Evolutionary conservation across 2,113 vertebrate species (phyloP), one percentile per base, ranked within the genome.

Genomic region (Mus spicilegus): DNA sequence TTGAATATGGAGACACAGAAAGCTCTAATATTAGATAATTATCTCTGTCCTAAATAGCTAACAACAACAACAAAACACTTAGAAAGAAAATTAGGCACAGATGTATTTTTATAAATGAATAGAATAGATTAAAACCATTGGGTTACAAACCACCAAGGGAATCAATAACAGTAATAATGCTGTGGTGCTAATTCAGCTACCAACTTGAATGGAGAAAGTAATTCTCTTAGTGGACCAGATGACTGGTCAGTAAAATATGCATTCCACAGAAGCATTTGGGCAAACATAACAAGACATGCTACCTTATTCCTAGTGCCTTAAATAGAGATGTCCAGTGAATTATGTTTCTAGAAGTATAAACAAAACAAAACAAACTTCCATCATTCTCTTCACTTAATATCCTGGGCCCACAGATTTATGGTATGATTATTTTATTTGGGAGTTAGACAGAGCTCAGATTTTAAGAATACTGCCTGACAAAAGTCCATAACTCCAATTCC

Each of bases 241-340:
- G 33, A 80, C 54, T 95, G 54, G 54, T 94, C 73, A 91, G 65
- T 91, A 82, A 97, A 87, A 33, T 14, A 65, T 12, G 93, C 77
- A 67, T 39, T 86, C 86, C 2, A 4, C 90, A 76, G 69, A 61
- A 93, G 4, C 28, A 91, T 87, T 96, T 87, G 56, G 67, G 16
- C 67, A 75, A 56, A 87, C 65, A 65, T 65, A 51, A 58, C n/a
- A 76, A 87, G 33, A 24, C 13, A n/a, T 17, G 69, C 7, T 85
- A 4, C 22, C 24, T 0, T 56, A 11, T 13, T 7, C 4, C 9
- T 61, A n/a, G 24, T 78, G 20, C 4, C 9, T 90, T 75, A 72
- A 78, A 58, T 97, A 75, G 58, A 87, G 5, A 80, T 42, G 49
- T 4, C 30, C 2, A 65, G 42, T 93, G 49, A 93, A 61, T 89